Base-by-base conservation (phyloP, 2,888 invertebrate genomes). In the Drosophila austrosaltans region DNA sequence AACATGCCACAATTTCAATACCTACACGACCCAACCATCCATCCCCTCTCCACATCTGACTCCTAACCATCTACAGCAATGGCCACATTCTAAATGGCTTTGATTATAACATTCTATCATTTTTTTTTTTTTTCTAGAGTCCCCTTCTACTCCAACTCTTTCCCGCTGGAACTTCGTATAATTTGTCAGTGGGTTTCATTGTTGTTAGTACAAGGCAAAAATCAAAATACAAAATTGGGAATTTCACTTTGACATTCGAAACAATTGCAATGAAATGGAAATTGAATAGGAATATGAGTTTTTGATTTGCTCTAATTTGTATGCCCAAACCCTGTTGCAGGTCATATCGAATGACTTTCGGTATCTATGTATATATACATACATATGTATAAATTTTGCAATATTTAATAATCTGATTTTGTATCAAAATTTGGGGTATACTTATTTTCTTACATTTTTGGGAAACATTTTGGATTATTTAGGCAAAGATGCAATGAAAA, bases 101-200 rank as follows among this genome's bases (percentile, higher is more conserved):
- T 53, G 69, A 77, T 78, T 71, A 78, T 77, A 68, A 63, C 71
- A 71, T 77, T 71, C 66, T 56, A 57, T 57, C 36, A 36, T 36
- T 8, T 48, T 48, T 20, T 0, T 44, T 44, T 16, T 7, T 20
- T 16, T 48, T 22, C 8, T 48, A 1, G 1, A 6, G 32, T 32
- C 32, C 32, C 6, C 7, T 32, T 36, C 2, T 36, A 1, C 36
- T 10, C 36, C 36, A 8, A 8, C 32, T 36, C 8, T 10, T 25
- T 48, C 48, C 22, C 22, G 10, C 44, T 25, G 8, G 1, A 22
- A 48, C 8, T 36, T 7, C 10, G 36, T 25, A 22, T 25, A 48
- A 25, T 25, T 48, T 48, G 48, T 22, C 48, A 10, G 22, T 10
- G 10, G 36, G 8, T 36, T 36, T 36, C 36, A 36, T 36, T 25